Percentiles rank a stretch among this genome's conserved stretches.
Conservation (phyloP, 2,888 invertebrate genomes). For the Hipparchia semele region DNA sequence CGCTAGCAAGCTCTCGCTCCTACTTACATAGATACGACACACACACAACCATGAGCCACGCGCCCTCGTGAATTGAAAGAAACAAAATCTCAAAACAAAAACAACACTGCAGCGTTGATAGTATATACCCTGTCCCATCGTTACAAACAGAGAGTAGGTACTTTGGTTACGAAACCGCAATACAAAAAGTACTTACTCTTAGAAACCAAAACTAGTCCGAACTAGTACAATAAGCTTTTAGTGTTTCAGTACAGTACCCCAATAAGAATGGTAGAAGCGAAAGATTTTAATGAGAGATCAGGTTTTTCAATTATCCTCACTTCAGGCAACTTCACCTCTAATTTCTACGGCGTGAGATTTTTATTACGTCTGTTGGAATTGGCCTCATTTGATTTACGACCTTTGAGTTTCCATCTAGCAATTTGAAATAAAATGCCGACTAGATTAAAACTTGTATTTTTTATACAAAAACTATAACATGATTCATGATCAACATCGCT, state of each 20-base stretch:
- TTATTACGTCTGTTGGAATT: slow-evolving; percentile 18
- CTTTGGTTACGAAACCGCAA: neutral
- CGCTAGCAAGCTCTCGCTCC: too few relatives aligned
- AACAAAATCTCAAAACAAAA: too few relatives aligned
- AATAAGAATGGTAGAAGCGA: slow-evolving; percentile 69
- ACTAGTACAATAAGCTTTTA: neutral
- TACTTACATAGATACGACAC: too few relatives aligned
- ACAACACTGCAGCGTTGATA: too few relatives aligned
- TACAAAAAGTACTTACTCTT: neutral
- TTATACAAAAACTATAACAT: too few relatives aligned
- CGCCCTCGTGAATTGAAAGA: too few relatives aligned
- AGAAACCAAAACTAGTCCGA: neutral
- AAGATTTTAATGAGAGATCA: slow-evolving; percentile 82
- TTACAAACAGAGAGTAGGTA: too few relatives aligned
- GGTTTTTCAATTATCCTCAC: slow-evolving; percentile 79
- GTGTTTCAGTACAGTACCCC: slow-evolving; percentile 27
- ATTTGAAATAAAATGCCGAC: neutral
- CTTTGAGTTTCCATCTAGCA: neutral
- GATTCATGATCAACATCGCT: too few relatives aligned
- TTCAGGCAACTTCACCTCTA: slow-evolving; percentile 47
- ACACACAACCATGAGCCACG: too few relatives aligned
- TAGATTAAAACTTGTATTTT: neutral
- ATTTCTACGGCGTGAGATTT: slow-evolving; percentile 25
- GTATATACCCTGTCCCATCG: too few relatives aligned
- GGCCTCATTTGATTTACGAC: slow-evolving; percentile 9